Conservation (phyloP, 2,888 invertebrate species). For the Eucera pruinosa region DNA sequence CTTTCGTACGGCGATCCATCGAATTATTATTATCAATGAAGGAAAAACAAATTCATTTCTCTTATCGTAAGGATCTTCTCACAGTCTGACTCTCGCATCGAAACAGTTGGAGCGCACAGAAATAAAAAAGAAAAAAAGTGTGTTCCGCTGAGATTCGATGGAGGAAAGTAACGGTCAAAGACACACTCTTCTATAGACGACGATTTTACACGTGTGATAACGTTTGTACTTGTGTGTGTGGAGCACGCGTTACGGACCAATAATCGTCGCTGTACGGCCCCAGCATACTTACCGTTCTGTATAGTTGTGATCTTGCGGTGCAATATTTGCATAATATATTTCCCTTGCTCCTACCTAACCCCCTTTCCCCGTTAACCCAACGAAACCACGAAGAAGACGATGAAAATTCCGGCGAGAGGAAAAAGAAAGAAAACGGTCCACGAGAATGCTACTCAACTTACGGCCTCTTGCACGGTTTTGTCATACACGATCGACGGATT, state of each 20-base stretch:
- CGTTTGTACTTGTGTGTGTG: constrained; percentile 29
- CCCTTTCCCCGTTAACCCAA: no score
- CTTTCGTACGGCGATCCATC: constrained; percentile 25
- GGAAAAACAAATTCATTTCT: not conserved
- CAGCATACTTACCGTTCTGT: constrained; percentile 24
- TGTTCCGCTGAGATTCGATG: no score
- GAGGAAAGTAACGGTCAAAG: not conserved
- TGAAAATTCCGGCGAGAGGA: not conserved
- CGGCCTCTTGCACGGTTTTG: constrained; percentile 5
- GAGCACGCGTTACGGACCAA: constrained; percentile 64
- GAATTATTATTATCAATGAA: constrained; percentile 28
- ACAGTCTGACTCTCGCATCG: not conserved
- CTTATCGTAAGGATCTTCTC: constrained; percentile 8
- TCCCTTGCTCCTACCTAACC: no score
- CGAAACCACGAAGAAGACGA: constrained; percentile 6
- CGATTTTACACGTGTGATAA: constrained; percentile 64
- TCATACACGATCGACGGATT: constrained; percentile 18
- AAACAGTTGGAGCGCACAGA: not conserved
- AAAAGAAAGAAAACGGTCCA: constrained; percentile 3
- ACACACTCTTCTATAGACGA: constrained; percentile 19
- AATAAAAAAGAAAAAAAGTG: not conserved
- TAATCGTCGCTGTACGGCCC: constrained; percentile 43
- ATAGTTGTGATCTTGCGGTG: constrained; percentile 35
- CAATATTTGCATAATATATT: constrained; percentile 29
- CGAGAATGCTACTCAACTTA: constrained; percentile 1